A percentile compares a stretch with the other conserved stretches of the same genome.
Evolutionary conservation across 92 coral and sea anemone genomes (phyloP).

Genomic region (Porites lobata): DNA sequence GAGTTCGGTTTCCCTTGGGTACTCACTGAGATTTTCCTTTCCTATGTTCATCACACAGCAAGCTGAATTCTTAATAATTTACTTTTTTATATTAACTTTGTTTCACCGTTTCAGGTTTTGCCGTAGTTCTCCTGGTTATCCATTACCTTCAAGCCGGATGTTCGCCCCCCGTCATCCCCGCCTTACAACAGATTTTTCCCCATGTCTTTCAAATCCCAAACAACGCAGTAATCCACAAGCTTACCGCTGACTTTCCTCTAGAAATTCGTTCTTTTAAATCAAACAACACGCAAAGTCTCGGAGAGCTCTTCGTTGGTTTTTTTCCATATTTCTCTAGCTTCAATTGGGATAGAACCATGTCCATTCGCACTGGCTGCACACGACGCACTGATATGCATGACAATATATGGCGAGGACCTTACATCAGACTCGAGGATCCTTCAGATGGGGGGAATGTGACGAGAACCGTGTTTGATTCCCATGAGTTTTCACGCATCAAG

Average conservation of each 20-base stretch:
- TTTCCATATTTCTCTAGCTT: conserved; percentile 77
- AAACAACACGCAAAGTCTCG: conserved; percentile 70
- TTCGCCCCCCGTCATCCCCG: conserved; percentile 36
- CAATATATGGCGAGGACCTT: conserved; percentile 50
- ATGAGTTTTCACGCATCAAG: conserved; percentile 59
- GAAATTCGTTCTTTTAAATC: conserved; percentile 47
- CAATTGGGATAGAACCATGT: conserved; percentile 61
- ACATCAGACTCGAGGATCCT: conserved; percentile 69
- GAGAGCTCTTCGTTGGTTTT: conserved; percentile 84
- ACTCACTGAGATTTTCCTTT: neutral
- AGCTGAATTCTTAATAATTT: neutral
- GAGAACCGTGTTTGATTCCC: conserved; percentile 53
- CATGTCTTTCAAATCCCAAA: conserved; percentile 17
- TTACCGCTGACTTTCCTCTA: conserved; percentile 17
- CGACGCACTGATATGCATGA: conserved; percentile 20
- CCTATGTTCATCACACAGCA: neutral
- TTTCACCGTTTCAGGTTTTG: conserved; percentile 36
- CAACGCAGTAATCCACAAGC: conserved; percentile 25
- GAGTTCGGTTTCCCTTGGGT: neutral
- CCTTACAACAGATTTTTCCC: conserved; percentile 41
- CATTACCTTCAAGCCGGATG: conserved; percentile 63
- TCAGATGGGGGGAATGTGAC: conserved; percentile 63
- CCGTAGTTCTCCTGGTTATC: conserved; percentile 50
- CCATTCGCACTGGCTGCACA: conserved; percentile 50
- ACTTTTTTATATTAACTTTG: neutral